Percentiles rank a stretch among this genome's conserved stretches.
Conservation (phyloP, 2,113 vertebrate genomes). For the Rafetus swinhoei region DNA sequence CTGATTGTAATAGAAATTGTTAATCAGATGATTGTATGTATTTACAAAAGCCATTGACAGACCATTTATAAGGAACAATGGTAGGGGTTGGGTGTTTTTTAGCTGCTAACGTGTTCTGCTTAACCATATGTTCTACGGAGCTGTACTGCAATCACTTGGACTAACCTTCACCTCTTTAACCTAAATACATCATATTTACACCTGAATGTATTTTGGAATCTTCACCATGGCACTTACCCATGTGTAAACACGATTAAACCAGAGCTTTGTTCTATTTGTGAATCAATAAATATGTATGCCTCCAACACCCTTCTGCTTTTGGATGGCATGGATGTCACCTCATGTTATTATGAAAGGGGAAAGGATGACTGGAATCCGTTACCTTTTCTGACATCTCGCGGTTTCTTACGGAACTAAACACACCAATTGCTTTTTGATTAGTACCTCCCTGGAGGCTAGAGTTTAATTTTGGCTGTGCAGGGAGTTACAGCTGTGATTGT, state of each 20-base stretch:
- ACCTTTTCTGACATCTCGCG: background rate
- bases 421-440: background rate
- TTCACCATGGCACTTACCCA: background rate
- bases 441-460: background rate
- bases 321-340: conserved; percentile 6
- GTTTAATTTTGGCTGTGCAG: background rate
- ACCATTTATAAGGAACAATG: background rate
- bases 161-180: conserved; percentile 17
- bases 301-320: conserved; percentile 14
- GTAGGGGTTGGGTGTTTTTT: background rate
- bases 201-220: background rate
- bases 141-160: background rate
- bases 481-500: background rate
- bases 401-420: background rate
- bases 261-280: conserved; percentile 30
- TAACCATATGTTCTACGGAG: background rate
- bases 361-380: background rate
- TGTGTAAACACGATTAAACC: conserved; percentile 28
- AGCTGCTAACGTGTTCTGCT: background rate
- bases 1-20: background rate
- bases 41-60: background rate
- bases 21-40: background rate
- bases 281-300: conserved; percentile 33
- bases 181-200: background rate
- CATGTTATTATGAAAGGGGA: background rate